Evolutionary conservation across 2,113 vertebrate genomes (phyloP).

Genomic region (Perognathus longimembris): DNA sequence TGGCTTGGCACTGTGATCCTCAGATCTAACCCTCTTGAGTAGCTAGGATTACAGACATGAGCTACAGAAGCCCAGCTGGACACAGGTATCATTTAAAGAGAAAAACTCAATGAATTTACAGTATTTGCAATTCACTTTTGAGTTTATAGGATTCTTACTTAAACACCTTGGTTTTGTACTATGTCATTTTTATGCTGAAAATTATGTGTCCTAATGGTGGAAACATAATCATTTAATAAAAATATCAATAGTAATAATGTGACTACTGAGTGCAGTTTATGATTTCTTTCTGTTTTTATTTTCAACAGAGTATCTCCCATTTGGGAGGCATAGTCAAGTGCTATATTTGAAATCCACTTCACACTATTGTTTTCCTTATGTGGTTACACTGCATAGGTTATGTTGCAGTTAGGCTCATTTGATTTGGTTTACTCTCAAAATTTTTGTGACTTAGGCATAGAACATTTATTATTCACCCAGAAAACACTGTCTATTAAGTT

Average conservation of each 20-base stretch:
- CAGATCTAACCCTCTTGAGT: too few species aligned
- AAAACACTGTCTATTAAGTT: not conserved
- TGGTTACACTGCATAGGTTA: not conserved
- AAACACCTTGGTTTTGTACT: not conserved
- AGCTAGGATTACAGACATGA: too few species aligned
- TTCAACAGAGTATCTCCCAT: not conserved
- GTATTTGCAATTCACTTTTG: not conserved
- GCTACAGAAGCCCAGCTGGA: too few species aligned
- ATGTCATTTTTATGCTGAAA: slow-evolving; percentile 28
- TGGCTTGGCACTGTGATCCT: too few species aligned
- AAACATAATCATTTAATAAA: slow-evolving; percentile 16
- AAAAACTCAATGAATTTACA: not conserved
- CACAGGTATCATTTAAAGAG: not conserved
- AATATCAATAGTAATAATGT: slow-evolving; percentile 15
- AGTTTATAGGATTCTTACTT: slow-evolving; percentile 1
- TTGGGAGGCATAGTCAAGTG: not conserved
- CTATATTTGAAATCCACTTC: slow-evolving; percentile 17
- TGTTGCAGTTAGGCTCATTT: not conserved
- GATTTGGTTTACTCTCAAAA: slow-evolving; percentile 5
- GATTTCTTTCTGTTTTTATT: slow-evolving; percentile 34
- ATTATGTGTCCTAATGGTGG: not conserved
- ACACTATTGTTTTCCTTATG: slow-evolving; percentile 11
- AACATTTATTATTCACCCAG: not conserved
- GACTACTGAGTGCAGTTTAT: not conserved
- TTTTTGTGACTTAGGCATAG: not conserved